These are phyloP conservation scores for Ariolimax columbianus DNA, from an alignment of 2,888 invertebrate genomes.

Conservation along the genomic window DNA sequence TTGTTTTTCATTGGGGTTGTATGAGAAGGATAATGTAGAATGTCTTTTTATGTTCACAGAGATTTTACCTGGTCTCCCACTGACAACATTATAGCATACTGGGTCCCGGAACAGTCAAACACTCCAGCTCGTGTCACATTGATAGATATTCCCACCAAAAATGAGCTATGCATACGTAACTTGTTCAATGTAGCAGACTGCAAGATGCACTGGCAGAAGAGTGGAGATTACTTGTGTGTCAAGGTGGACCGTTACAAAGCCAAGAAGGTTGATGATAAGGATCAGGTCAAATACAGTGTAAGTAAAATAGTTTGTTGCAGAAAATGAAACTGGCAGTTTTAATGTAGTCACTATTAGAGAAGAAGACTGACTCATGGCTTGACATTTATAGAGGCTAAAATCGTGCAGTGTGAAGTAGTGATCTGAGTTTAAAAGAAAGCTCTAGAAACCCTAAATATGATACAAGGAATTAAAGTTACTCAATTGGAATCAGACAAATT, in stretches of 20 bases:
- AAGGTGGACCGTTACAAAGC: conserved; percentile 94
- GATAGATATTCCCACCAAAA: conserved; percentile 88
- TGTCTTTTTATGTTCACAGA: conserved; percentile 77
- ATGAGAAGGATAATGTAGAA: background rate
- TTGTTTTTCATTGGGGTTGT: background rate
- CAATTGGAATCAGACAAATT: too few relatives aligned
- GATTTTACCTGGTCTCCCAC: conserved; percentile 99
- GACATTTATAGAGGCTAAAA: too few relatives aligned
- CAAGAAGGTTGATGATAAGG: conserved; percentile 90
- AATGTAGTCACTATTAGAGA: too few relatives aligned
- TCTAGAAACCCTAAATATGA: too few relatives aligned
- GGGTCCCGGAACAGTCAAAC: conserved; percentile 96
- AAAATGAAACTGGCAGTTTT: too few relatives aligned
- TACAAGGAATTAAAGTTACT: too few relatives aligned
- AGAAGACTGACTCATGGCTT: too few relatives aligned
- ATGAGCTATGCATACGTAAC: conserved; percentile 89
- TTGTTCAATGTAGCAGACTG: conserved; percentile 98
- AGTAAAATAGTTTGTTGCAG: conserved; percentile 74
- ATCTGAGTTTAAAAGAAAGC: too few relatives aligned
- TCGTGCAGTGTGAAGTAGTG: too few relatives aligned
- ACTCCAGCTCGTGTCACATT: conserved; percentile 96
- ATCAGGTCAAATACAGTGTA: conserved; percentile 91
- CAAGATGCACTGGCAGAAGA: conserved; percentile 99
- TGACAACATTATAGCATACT: conserved; percentile 96
- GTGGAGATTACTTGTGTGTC: conserved; percentile 97